These are phyloP conservation scores for Passer montanus DNA, from an alignment of 2,113 vertebrate genomes.

Conservation along the genomic window DNA sequence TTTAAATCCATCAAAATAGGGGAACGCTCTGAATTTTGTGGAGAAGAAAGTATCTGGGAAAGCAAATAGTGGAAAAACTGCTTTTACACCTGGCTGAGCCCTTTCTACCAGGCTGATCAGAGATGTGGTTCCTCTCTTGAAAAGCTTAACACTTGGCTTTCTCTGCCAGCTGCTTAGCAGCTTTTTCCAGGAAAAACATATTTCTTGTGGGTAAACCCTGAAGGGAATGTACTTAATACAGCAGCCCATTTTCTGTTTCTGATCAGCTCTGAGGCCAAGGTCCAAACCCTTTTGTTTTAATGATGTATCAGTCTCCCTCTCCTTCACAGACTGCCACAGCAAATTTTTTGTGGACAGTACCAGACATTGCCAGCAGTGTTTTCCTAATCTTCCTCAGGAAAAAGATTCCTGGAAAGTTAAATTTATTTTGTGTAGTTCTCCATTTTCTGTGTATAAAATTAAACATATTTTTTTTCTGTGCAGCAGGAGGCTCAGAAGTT, in stretches of 20 bases:
- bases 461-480: neutral
- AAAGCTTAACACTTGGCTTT: neutral
- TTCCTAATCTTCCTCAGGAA: neutral
- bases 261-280: neutral
- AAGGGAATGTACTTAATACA: neutral
- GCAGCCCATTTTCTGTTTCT: neutral
- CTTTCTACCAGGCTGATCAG: neutral
- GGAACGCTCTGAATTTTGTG: neutral
- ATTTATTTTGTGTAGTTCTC: neutral
- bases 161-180: neutral
- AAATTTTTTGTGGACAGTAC: neutral
- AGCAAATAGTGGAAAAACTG: neutral
- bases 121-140: neutral
- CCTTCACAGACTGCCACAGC: neutral
- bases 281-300: neutral
- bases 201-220: neutral
- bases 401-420: neutral
- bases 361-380: neutral
- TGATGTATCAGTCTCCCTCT: neutral
- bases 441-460: neutral
- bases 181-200: slow-evolving; percentile 8
- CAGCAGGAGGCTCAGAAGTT: neutral
- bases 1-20: neutral
- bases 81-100: neutral
- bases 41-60: neutral